phyloP scores from a whole-genome alignment of 64 coral and sea anemone genomes.

The Acropora yongei region DNA sequence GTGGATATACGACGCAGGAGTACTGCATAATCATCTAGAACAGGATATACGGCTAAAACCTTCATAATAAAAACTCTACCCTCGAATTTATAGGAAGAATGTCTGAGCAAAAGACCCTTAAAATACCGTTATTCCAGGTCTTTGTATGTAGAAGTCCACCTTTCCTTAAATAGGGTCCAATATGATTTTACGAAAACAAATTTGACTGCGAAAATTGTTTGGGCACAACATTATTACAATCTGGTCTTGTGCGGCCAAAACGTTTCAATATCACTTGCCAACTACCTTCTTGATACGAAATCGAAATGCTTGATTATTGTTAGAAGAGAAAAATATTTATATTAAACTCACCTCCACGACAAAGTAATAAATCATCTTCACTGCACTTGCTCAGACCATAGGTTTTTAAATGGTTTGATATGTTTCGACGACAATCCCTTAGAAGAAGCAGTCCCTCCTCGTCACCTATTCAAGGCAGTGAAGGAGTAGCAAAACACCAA shows the following conservation, averaged over 20 bases:
- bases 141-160: neutral
- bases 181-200: neutral
- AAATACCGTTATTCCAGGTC: neutral
- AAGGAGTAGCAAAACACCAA: constrained; percentile 6
- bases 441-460: neutral
- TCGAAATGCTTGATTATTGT: neutral
- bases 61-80: neutral
- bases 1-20: neutral
- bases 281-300: neutral
- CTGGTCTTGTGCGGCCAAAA: neutral
- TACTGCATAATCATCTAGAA: neutral
- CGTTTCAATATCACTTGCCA: neutral
- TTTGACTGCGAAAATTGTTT: neutral
- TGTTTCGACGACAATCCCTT: neutral
- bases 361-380: constrained; percentile 11
- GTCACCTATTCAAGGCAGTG: neutral
- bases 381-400: constrained; percentile 18
- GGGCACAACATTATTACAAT: neutral
- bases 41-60: neutral
- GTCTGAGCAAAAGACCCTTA: neutral
- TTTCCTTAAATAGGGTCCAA: neutral
- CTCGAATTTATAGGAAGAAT: neutral
- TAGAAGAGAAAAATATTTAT: neutral
- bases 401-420: neutral
- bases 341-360: constrained; percentile 2